A percentile compares a stretch with the other conserved stretches of the same genome.
Conservation (phyloP, 1,140 invertebrate species). For the Galleria mellonella region DNA sequence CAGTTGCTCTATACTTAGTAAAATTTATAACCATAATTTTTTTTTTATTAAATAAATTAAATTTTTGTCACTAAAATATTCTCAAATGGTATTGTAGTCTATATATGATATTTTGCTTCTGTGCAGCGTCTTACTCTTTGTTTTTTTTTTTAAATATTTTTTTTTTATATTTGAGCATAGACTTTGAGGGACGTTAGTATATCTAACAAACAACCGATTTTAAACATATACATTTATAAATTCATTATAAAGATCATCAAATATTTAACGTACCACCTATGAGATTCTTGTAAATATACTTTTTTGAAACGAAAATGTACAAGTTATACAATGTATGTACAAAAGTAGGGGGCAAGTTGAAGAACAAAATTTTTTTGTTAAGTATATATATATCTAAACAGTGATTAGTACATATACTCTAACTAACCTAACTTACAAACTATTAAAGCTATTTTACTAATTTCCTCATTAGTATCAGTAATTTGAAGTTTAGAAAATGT, state of each 20-base stretch:
- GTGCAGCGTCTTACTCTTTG: no score
- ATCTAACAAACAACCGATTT: neutral
- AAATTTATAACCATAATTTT: no score
- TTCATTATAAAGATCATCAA: neutral
- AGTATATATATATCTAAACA: slow-evolving; percentile 3
- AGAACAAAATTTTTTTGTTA: neutral
- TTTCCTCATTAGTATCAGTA: slow-evolving; percentile 20
- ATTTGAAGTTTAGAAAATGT: slow-evolving; percentile 7
- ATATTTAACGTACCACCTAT: neutral
- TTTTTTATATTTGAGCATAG: slow-evolving; percentile 45
- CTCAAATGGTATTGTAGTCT: no score
- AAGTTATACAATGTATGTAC: no score
- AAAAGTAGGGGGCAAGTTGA: no score
- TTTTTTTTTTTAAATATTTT: neutral
- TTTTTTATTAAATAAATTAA: no score
- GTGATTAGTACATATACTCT: slow-evolving; percentile 3
- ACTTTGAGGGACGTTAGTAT: slow-evolving; percentile 3
- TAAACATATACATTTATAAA: no score
- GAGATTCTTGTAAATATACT: neutral
- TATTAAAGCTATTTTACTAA: slow-evolving; percentile 70
- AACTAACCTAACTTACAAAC: slow-evolving; percentile 30
- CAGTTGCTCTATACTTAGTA: no score
- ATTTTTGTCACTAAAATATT: no score
- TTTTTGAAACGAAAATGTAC: neutral
- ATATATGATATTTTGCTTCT: no score